Evolutionary conservation across 2,888 invertebrate genomes (phyloP).

Genomic region (Ptilodon capucinus): DNA sequence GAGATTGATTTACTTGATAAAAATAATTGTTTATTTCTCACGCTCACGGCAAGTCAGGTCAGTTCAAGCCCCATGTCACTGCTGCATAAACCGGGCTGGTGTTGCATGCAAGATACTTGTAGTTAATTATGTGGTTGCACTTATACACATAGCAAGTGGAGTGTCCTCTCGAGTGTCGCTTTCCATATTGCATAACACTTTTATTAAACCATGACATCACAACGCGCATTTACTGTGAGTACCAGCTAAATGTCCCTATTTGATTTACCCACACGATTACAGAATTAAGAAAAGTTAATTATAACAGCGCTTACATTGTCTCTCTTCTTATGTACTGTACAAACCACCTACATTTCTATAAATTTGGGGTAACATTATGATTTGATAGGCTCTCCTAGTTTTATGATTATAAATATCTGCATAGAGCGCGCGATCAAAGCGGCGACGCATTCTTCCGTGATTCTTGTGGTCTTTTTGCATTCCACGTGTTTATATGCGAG

Average conservation of each 20-base stretch:
- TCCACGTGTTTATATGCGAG: slow-evolving; percentile 56
- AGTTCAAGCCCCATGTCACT: slow-evolving; percentile 23
- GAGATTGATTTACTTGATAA: too few species aligned
- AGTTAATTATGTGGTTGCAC: not conserved
- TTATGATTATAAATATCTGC: slow-evolving; percentile 23
- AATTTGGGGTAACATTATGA: too few species aligned
- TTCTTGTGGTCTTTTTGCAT: slow-evolving; percentile 65
- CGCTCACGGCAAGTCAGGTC: slow-evolving; percentile 42
- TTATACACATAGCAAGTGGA: not conserved
- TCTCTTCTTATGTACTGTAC: too few species aligned
- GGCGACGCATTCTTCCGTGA: slow-evolving; percentile 58
- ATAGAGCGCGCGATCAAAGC: slow-evolving; percentile 24
- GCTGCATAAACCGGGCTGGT: slow-evolving; percentile 25
- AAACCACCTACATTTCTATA: too few species aligned
- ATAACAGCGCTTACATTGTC: too few species aligned
- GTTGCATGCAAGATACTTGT: not conserved
- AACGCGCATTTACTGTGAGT: slow-evolving; percentile 17
- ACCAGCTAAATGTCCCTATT: slow-evolving; percentile 8
- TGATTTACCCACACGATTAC: not conserved
- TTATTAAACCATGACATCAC: slow-evolving; percentile 55
- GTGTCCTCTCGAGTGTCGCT: slow-evolving; percentile 29
- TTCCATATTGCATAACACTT: slow-evolving; percentile 40
- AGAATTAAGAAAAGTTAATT: not conserved
- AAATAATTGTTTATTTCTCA: too few species aligned
- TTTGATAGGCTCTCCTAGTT: too few species aligned